A percentile compares a stretch with the other conserved stretches of the same genome.
Evolutionary conservation across 2,888 invertebrate species (phyloP).

Genomic region (Thereva nobilitata): DNA sequence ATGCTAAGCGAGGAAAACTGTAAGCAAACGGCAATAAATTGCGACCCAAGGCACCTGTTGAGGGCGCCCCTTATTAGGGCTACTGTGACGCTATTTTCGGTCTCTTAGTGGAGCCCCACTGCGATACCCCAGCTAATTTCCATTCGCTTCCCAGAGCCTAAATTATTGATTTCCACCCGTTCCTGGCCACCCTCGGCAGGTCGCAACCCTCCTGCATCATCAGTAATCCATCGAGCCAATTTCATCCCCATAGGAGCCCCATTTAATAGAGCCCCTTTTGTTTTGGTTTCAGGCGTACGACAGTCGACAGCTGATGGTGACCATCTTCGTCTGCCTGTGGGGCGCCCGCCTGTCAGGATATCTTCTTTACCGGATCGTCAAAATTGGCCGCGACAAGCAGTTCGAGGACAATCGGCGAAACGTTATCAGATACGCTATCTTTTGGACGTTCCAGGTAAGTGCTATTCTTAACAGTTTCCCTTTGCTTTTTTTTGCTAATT

Average conservation of each 20-base stretch:
- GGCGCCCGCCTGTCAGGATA: constrained; percentile 84
- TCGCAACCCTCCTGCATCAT: no score
- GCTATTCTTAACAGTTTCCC: background rate
- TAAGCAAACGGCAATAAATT: constrained; percentile 13
- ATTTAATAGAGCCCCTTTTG: constrained; percentile 29
- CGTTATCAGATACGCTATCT: constrained; percentile 84
- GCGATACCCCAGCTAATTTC: background rate
- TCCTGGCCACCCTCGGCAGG: background rate
- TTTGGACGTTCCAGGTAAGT: constrained; percentile 86
- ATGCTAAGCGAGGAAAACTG: constrained; percentile 6
- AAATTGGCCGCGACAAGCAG: constrained; percentile 87
- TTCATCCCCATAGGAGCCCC: constrained; percentile 9
- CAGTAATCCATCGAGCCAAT: background rate
- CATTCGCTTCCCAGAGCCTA: constrained; percentile 5
- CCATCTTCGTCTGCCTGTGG: constrained; percentile 85
- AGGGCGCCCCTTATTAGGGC: constrained; percentile 2
- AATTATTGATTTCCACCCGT: constrained; percentile 18
- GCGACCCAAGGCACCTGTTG: constrained; percentile 20
- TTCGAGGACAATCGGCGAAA: constrained; percentile 89
- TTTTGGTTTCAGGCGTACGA: constrained; percentile 70
- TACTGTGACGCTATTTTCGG: constrained; percentile 13
- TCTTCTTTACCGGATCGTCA: constrained; percentile 81
- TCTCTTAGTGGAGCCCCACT: background rate
- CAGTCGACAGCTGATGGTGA: constrained; percentile 88
- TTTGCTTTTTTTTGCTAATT: background rate